Conservation (phyloP, 2,113 vertebrate genomes). For the Lagopus leucura region DNA sequence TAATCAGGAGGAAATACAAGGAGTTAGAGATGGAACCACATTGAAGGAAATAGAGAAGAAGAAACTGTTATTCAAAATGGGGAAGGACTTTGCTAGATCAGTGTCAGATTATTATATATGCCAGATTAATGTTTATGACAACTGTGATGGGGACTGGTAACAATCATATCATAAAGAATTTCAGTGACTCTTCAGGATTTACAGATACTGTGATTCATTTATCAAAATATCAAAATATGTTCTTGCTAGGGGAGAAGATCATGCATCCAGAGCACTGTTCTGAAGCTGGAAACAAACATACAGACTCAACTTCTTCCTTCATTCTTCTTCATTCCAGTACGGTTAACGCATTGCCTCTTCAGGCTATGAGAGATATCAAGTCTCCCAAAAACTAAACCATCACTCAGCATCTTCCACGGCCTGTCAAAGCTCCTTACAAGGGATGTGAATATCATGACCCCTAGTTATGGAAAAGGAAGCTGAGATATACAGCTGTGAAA, state of each 20-base stretch:
- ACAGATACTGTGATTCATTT: background rate
- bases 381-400: background rate
- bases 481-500: background rate
- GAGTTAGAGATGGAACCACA: background rate
- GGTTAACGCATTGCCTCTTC: background rate
- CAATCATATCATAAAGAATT: background rate
- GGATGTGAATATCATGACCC: background rate
- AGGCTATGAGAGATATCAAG: background rate
- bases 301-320: background rate
- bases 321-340: background rate
- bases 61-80: background rate
- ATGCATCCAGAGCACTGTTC: background rate
- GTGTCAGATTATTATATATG: background rate
- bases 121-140: background rate
- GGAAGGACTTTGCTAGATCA: background rate
- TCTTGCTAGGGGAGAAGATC: background rate
- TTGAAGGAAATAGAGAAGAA: conserved; percentile 1
- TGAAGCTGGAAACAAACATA: background rate
- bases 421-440: background rate
- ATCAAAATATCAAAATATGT: background rate
- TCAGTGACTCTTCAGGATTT: background rate
- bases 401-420: background rate
- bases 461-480: background rate
- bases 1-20: background rate
- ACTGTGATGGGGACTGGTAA: background rate